These are phyloP conservation scores for Drosophila sturtevanti DNA, from an alignment of 1,140 invertebrate genomes.

Conservation along the genomic window DNA sequence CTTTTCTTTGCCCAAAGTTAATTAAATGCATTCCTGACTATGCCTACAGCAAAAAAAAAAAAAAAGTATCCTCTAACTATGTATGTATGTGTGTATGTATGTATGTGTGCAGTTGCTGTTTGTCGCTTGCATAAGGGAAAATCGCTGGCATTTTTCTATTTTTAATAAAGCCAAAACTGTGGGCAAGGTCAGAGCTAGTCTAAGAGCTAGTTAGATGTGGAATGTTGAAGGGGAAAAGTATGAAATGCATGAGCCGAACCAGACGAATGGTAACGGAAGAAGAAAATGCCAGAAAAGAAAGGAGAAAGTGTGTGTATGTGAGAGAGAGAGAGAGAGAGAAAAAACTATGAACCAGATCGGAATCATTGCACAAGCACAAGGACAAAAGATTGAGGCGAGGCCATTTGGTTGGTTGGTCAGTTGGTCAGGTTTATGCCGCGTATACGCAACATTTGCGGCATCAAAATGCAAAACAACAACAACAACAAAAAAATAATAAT, in stretches of 20 bases:
- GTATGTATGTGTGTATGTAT: background rate
- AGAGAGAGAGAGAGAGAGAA: background rate
- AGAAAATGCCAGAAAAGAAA: background rate
- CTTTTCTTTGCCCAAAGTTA: background rate
- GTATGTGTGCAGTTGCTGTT: no score
- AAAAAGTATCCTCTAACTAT: background rate
- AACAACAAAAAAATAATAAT: background rate
- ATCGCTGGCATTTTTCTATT: background rate
- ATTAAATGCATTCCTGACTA: slow-evolving; percentile 1
- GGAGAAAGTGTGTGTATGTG: background rate
- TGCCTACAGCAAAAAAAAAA: background rate
- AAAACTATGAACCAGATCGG: background rate
- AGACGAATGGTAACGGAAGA: slow-evolving; percentile 1
- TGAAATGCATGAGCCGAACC: background rate
- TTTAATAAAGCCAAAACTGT: slow-evolving; percentile 7
- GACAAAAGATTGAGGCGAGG: slow-evolving; percentile 3
- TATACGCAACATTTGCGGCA: background rate
- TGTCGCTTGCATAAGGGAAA: background rate
- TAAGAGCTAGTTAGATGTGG: background rate
- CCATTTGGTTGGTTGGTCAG: background rate
- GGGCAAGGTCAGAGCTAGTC: background rate
- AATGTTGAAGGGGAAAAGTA: background rate
- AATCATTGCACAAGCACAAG: slow-evolving; percentile 9
- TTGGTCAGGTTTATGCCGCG: background rate
- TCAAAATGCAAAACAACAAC: background rate